phyloP scores from a whole-genome alignment of 1,140 invertebrate species.

The Phenacoccus solenopsis region DNA sequence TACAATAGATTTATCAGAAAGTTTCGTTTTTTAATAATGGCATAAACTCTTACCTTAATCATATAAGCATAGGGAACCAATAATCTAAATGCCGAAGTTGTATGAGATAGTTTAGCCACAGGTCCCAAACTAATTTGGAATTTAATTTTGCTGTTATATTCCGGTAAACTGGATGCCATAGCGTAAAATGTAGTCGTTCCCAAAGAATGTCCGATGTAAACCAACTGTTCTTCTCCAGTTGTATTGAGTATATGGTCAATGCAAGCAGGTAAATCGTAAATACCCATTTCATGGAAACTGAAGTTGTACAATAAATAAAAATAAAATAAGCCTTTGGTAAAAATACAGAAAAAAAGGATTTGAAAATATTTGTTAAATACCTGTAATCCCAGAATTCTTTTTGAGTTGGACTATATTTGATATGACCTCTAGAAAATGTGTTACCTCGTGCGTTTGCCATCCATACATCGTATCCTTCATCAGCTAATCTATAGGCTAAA shows the following conservation, averaged over 20 bases:
- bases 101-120: conserved; percentile 17
- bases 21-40: not conserved
- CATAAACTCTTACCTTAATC: conserved; percentile 20
- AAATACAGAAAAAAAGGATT: not conserved
- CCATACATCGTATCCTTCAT: conserved; percentile 57
- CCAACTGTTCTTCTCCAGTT: conserved; percentile 36
- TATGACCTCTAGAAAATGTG: conserved; percentile 46
- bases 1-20: no score
- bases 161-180: conserved; percentile 37
- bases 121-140: conserved; percentile 22
- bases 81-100: conserved; percentile 44
- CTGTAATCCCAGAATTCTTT: conserved; percentile 50
- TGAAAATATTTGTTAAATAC: conserved; percentile 30
- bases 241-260: conserved; percentile 43
- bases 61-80: conserved; percentile 38
- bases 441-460: conserved; percentile 51
- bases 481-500: conserved; percentile 43
- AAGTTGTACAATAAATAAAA: not conserved
- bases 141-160: conserved; percentile 39
- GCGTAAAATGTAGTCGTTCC: conserved; percentile 41
- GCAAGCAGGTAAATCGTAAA: conserved; percentile 46
- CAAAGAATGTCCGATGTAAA: conserved; percentile 47
- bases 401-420: conserved; percentile 32
- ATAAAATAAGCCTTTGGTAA: not conserved
- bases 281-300: conserved; percentile 49